phyloP scores from a whole-genome alignment of 2,113 vertebrate genomes.

The Neogale vison region DNA sequence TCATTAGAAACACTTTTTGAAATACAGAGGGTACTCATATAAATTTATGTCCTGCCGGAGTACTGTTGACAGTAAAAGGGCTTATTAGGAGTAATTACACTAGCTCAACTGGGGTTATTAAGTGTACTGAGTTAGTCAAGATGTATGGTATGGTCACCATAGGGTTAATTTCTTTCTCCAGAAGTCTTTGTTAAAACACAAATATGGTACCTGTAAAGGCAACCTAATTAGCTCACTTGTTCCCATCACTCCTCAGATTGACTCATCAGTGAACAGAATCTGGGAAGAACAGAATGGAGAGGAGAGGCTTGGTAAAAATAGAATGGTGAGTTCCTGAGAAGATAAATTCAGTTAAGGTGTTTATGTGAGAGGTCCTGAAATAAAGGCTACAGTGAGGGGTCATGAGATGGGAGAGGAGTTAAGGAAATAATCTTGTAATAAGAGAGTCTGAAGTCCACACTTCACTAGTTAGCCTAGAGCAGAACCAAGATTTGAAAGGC shows the following conservation, averaged over 20 bases:
- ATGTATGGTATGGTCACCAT: not conserved
- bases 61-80: not conserved
- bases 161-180: not conserved
- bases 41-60: not conserved
- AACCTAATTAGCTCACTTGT: not conserved
- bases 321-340: not conserved
- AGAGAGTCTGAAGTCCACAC: not conserved
- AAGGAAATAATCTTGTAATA: not conserved
- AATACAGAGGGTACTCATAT: not conserved
- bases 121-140: not conserved
- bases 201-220: not conserved
- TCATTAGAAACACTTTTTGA: not conserved
- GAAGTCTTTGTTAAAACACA: not conserved
- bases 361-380: not conserved
- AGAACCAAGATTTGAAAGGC: not conserved
- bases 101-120: not conserved
- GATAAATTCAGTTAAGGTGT: not conserved
- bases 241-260: not conserved
- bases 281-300: not conserved
- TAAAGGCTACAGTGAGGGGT: not conserved
- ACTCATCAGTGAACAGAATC: not conserved
- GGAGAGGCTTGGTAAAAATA: not conserved
- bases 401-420: not conserved
- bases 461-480: not conserved
- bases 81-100: not conserved